These are phyloP conservation scores for Tipula confusa DNA, from an alignment of 2,888 invertebrate species.

Conservation along the genomic window DNA sequence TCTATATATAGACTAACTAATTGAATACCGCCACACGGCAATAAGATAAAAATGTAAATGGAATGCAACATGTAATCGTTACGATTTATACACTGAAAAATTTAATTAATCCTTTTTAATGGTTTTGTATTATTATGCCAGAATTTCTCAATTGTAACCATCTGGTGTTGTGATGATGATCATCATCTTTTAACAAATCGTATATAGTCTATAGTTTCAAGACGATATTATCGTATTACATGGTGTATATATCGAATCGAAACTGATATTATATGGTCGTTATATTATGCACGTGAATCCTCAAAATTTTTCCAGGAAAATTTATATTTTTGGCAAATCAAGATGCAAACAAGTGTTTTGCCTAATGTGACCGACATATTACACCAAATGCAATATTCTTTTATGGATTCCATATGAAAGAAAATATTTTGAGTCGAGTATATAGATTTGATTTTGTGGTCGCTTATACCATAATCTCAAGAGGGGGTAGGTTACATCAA, in stretches of 20 bases:
- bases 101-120: conserved; percentile 14
- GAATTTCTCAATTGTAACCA: neutral
- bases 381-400: neutral
- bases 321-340: neutral
- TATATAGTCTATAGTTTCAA: no score
- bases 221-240: neutral
- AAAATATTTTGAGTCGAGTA: no score
- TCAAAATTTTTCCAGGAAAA: neutral
- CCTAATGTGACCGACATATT: neutral
- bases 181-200: neutral
- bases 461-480: neutral
- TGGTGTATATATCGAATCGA: neutral
- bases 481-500: neutral
- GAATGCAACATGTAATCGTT: neutral
- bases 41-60: neutral
- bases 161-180: neutral
- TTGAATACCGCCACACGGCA: neutral
- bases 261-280: neutral
- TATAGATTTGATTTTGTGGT: neutral
- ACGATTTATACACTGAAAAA: neutral
- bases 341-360: neutral
- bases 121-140: neutral
- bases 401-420: neutral
- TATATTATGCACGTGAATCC: neutral
- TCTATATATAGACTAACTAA: neutral